phyloP scores from a whole-genome alignment of 2,888 invertebrate species.

The Calameuta pallipes region DNA sequence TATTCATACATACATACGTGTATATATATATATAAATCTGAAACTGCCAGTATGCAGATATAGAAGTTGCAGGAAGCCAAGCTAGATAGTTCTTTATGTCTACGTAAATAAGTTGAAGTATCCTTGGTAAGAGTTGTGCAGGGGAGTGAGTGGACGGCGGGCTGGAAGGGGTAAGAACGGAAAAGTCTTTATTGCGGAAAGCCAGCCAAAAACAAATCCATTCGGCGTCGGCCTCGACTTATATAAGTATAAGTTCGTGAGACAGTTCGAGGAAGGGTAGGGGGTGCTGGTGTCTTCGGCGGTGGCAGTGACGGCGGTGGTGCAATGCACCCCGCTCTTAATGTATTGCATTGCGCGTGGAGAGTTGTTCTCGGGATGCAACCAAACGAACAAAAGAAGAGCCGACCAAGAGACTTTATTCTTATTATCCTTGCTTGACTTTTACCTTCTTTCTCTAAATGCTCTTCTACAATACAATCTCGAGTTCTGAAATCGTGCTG shows the following conservation, averaged over 20 bases:
- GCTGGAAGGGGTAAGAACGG: constrained; percentile 8
- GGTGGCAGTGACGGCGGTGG: neutral
- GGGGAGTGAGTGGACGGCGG: neutral
- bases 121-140: neutral
- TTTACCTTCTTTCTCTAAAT: neutral
- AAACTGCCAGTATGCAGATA: neutral
- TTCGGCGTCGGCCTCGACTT: constrained; percentile 31
- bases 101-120: constrained; percentile 39
- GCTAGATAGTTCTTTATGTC: constrained; percentile 40
- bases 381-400: neutral
- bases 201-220: constrained; percentile 46
- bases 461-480: neutral
- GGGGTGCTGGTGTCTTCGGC: no score
- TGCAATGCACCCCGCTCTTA: neutral
- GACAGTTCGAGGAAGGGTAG: constrained; percentile 8
- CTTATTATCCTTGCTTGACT: neutral
- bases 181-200: constrained; percentile 36
- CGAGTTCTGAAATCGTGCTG: neutral
- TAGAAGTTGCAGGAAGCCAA: constrained; percentile 30
- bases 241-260: constrained; percentile 25
- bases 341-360: neutral
- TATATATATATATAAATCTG: neutral
- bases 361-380: neutral
- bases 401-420: neutral
- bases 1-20: no score